Conservation (phyloP, 2,113 vertebrate genomes). For the Chionis minor region DNA sequence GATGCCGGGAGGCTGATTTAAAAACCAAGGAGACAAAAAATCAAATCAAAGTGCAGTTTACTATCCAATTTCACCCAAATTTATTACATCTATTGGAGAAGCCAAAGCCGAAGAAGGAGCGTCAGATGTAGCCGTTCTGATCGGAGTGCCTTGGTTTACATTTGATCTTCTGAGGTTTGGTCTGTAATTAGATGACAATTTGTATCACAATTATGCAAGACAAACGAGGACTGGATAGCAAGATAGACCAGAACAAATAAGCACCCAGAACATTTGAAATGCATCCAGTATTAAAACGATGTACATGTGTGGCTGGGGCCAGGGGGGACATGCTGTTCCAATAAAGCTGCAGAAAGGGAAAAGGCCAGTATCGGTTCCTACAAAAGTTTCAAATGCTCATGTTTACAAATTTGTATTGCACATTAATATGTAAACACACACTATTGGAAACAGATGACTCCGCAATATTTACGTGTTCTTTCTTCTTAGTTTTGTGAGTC, state of each 20-base stretch:
- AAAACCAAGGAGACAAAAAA: constrained; percentile 1
- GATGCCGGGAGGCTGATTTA: not conserved
- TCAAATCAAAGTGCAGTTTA: constrained; percentile 17
- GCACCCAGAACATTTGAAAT: constrained; percentile 64
- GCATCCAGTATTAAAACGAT: constrained; percentile 52
- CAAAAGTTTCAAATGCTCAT: constrained; percentile 67
- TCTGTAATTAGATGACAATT: constrained; percentile 76
- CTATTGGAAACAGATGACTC: constrained; percentile 71
- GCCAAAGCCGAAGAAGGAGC: not conserved
- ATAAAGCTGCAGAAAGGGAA: constrained; percentile 70
- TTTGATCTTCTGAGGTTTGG: constrained; percentile 62
- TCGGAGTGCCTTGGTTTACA: constrained; percentile 10
- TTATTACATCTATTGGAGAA: not conserved
- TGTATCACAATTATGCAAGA: constrained; percentile 72
- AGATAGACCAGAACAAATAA: constrained; percentile 67
- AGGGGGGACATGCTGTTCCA: constrained; percentile 70
- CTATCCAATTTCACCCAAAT: constrained; percentile 40
- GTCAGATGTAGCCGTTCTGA: not conserved
- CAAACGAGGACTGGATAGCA: constrained; percentile 64
- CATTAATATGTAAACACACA: constrained; percentile 73
- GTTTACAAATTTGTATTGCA: constrained; percentile 81
- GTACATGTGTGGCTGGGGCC: constrained; percentile 38
- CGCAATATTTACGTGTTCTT: not conserved
- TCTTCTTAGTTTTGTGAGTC: not conserved
- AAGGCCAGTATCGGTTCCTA: constrained; percentile 56